Evolutionary conservation across 2,888 invertebrate species (phyloP), one percentile per base, ranked within the genome.

Genomic region (Hyles lineata): DNA sequence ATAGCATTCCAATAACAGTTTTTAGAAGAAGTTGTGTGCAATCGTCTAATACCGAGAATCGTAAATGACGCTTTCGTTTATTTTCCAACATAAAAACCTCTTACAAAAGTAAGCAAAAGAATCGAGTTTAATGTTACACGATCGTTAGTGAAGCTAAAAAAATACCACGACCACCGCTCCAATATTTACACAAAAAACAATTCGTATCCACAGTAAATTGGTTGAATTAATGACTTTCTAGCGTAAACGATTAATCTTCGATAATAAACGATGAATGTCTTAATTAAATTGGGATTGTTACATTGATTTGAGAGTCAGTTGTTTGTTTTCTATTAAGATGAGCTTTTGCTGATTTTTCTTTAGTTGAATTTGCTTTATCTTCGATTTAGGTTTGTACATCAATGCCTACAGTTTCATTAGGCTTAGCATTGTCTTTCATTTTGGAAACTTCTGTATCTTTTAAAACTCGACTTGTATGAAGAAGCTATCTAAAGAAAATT

Each of bases 161-260:
- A 67, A 67, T 23, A 67, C 17, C 67, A 11, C 67, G 23, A 23
- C 67, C 23, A 50, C 35, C 0, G 21, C n/a, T 19, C 50, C 55
- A 55, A 58, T 72, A 43, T 72, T 72, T 67, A 67, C 67, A 58
- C 5, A 35, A 58, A 35, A 72, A 72, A 67, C 72, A 72, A 72
- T 67, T 21, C 11, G 58, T 35, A 21, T 67, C 67, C 35, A 25
- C 32, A 50, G 63, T 62, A 67, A 67, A 67, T 72, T 35, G 58
- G 35, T 21, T 19, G 58, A 21, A 50, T 67, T 50, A 67, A 67
- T 25, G 67, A 43, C 15, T 8, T 19, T 67, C 7, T 23, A 55
- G 17, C 43, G 67, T 23, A 50, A 50, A 63, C 63, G 7, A 63
- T 63, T 63, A 63, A 62, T 62, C 61, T 60, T 62, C 29, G 35